Evolutionary conservation across 2,797 vertebrate genomes (phyloP).

Genomic region (Catostomus latipinnis): DNA sequence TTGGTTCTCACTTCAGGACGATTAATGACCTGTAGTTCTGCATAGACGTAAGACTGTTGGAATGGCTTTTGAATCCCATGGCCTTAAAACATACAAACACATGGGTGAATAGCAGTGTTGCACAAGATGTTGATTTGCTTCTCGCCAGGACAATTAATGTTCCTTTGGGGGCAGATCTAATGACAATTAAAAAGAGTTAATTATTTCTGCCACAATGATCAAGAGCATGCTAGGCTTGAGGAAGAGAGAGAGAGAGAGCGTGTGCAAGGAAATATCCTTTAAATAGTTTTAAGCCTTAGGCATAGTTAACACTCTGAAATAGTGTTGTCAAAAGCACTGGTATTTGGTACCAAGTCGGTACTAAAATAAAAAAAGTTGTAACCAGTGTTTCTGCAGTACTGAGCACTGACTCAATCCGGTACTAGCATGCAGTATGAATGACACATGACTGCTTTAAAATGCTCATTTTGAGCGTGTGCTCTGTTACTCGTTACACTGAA

Average conservation of each 20-base stretch:
- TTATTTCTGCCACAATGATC: constrained; percentile 65
- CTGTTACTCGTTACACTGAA: no score
- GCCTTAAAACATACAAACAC: constrained; percentile 18
- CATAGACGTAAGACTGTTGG: not conserved
- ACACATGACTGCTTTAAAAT: no score
- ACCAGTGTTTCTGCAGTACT: no score
- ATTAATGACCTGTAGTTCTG: not conserved
- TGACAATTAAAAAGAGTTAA: constrained; percentile 64
- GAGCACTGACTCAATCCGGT: no score
- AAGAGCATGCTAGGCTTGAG: constrained; percentile 52
- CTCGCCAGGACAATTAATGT: constrained; percentile 52
- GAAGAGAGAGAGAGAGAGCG: constrained; percentile 24
- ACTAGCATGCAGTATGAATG: no score
- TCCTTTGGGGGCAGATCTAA: constrained; percentile 59
- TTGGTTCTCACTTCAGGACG: constrained; percentile 2
- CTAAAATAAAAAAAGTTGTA: no score
- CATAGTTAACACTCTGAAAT: constrained; percentile 24
- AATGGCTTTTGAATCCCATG: not conserved
- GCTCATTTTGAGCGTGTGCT: no score
- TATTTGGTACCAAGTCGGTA: no score
- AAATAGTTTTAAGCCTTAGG: constrained; percentile 43
- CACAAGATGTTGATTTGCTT: constrained; percentile 43
- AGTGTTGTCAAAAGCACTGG: no score
- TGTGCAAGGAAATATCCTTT: constrained; percentile 44
- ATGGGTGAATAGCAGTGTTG: constrained; percentile 25